Evolutionary conservation across 2,797 vertebrate genomes (phyloP), one percentile per base, ranked within the genome.

Genomic region (Synaphobranchus kaupii): DNA sequence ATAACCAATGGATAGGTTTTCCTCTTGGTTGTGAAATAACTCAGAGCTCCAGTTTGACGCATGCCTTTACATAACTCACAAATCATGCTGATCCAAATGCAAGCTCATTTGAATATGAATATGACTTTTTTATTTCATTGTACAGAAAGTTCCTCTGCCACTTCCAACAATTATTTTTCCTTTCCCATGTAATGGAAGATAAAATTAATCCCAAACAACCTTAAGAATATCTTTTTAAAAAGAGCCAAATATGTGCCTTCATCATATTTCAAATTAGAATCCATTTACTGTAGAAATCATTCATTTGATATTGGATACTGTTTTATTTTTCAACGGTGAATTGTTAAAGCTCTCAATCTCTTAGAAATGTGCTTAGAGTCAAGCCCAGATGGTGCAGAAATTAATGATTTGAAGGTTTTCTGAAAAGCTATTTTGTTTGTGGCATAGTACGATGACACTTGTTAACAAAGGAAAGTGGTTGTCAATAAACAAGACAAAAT

Each of bases 401-500:
- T 78, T 10, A 87, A 71, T 50, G 28, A 66, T 85, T 68, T 85
- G 68, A 68, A 85, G 84, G 17, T 68, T 63, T 85, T 68, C 58
- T n/a, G 44, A 15, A 12, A 78, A n/a, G 48, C 84, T 85, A 48
- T 87, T 89, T 87, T 84, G 12, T 88, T 10, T 25, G 68, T 22
- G 4, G 44, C 9, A 52, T 84, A 68, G 91, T 87, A 83, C 68
- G 73, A 25, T 31, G 48, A 60, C 82, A 83, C 17, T 34, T 22
- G n/a, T 89, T 80, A 60, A 78, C 85, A 87, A 86, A 31, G 39
- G 66, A 87, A 90, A 80, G 17, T 83, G 39, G 60, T 5, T 82
- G 80, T 87, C 89, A 87, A 84, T 87, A 88, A 90, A 89, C 86
- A 88, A 88, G 50, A 89, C 31, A 86, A 73, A 34, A 86, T 86